Evolutionary conservation across 2,888 invertebrate genomes (phyloP), one percentile per base, ranked within the genome.

Genomic region (Spodoptera exigua): DNA sequence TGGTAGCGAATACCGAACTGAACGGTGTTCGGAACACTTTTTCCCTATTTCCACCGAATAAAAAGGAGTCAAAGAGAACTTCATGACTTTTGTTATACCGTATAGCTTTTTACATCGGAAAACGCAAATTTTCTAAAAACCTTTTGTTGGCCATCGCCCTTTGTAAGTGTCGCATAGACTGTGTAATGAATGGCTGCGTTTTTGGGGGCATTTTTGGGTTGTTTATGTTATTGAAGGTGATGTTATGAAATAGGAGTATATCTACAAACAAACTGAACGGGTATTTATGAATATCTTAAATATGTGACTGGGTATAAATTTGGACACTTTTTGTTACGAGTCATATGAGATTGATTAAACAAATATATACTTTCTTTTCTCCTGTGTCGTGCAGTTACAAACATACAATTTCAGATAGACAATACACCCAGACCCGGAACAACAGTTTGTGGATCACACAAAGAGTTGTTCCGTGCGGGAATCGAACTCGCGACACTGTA

Each of bases 21-120:
- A 88, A 89, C 87, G 88, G 89, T 88, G 89, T 89, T 91, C 82
- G 86, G 89, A 90, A 91, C 90, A 90, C 90, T 91, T 89, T 90
- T 89, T 88, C 89, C 89, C 88, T 88, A 89, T 92, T 92, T 87
- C 88, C 85, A 86, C 88, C 85, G 88, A 90, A 90, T 91, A 92
- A 92, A 92, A 91, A 89, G 88, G 83, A 88, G 83, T 86, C 86
- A 84, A 88, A 89, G 85, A 83, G 88, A 75, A 87, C 90, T 91
- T 88, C 89, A 90, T 90, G 92, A 91, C 92, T 92, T 91, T 90
- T 90, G 89, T 89, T 89, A 90, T 84, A 86, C 78, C 83, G 83
- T 87, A 89, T 86, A 85, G 84, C 83, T 83, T 84, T 88, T 76
- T 68, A 65, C 61, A 73, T 80, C 81, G 79, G 72, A 77, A 79